Conservation (phyloP, 2,888 invertebrate genomes). For the Eupithecia subfuscata region DNA sequence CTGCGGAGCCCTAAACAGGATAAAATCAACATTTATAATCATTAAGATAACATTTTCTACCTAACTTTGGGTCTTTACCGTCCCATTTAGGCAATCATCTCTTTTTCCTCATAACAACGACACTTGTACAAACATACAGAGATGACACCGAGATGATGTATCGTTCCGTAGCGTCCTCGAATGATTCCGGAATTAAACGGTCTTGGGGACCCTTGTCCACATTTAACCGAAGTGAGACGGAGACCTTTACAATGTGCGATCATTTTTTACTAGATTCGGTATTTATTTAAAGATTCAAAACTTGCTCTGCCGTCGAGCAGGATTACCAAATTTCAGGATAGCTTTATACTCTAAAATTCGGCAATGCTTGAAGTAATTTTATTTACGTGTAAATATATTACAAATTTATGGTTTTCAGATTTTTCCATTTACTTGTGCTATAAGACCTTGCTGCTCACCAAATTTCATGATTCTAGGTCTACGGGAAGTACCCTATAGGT, state of each 20-base stretch:
- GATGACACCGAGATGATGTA: slow-evolving; percentile 1
- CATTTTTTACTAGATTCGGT: neutral
- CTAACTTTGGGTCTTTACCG: neutral
- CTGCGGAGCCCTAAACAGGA: neutral
- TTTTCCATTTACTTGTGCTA: no score
- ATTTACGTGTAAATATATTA: no score
- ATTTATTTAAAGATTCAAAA: neutral
- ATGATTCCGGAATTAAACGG: neutral
- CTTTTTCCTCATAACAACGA: neutral
- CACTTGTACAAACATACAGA: neutral
- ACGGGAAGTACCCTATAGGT: no score
- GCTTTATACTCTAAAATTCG: no score
- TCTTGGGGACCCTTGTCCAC: no score
- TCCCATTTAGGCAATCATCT: neutral
- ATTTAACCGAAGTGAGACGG: no score
- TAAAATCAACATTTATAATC: neutral
- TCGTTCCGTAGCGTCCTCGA: neutral
- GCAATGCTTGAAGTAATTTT: no score
- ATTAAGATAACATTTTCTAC: neutral
- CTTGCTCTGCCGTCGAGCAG: no score
- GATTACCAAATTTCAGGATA: no score
- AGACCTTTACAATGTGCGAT: neutral
- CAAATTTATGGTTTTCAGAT: no score
- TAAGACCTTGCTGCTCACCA: no score
- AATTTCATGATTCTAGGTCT: no score